Evolutionary conservation across 2,888 invertebrate species (phyloP), one percentile per base, ranked within the genome.

Genomic region (Mesorhabditis belari): DNA sequence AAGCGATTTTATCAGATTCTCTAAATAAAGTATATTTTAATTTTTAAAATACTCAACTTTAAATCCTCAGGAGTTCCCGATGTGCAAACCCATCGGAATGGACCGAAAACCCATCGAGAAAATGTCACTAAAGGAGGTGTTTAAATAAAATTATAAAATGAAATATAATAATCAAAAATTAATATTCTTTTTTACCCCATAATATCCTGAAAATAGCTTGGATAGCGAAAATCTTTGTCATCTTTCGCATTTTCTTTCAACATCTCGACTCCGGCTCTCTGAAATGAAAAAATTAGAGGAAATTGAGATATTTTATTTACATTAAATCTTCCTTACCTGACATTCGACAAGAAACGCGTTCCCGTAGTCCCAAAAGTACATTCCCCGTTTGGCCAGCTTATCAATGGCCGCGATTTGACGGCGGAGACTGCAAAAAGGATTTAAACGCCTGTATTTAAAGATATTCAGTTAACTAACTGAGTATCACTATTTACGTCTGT

Each of bases 91-190:
- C 87, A 87, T 25, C 87, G 82, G 79, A 87, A 87, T 2, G 87
- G 87, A 9, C 87, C 87, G 77, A 87, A 87, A n/a, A n/a, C 87
- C 87, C 58, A 87, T 80, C 0, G 86, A 86, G 80, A 87, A 87
- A 49, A 87, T 86, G 71, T 87, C 86, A 2, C 84, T 84, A 71
- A 17, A 71, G 69, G 3, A 19, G 25, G n/a, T 21, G 21, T 21
- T 4, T 12, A 12, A 35, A 12, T 35, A 35, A 35, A 6, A 17
- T 6, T 17, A 35, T 35, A 35, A 12, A 6, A n/a, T n/a, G n/a
- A n/a, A n/a, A n/a, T n/a, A n/a, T n/a, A n/a, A n/a, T n/a, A n/a
- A n/a, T n/a, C n/a, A n/a, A n/a, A n/a, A n/a, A n/a, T n/a, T n/a
- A n/a, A n/a, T n/a, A 17, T 35, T 6, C 29, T 23, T n/a, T n/a